A percentile compares a stretch with the other conserved stretches of the same genome.
Evolutionary conservation across 2,888 invertebrate species (phyloP).

Genomic region (Sinelater perroti): DNA sequence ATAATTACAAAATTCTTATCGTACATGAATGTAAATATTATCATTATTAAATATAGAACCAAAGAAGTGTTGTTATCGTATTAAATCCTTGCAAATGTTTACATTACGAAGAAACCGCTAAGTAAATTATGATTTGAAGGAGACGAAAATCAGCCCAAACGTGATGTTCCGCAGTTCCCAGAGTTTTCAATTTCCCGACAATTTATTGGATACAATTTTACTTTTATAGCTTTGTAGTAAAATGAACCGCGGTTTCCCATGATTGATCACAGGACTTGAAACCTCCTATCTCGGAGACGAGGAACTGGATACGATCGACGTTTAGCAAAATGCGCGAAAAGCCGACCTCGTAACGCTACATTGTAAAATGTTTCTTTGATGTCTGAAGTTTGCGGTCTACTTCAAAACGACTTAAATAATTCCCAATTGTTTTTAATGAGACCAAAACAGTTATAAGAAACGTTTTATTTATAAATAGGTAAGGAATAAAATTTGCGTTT

Average conservation of each 20-base stretch:
- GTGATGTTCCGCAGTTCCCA: slow-evolving; percentile 34
- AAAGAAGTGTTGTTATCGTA: background rate
- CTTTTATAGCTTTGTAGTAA: slow-evolving; percentile 37
- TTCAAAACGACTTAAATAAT: no score
- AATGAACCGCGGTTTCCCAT: slow-evolving; percentile 32
- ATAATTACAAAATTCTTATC: no score
- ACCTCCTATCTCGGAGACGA: slow-evolving; percentile 14
- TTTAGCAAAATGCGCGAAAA: slow-evolving; percentile 17
- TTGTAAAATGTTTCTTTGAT: no score
- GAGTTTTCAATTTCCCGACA: slow-evolving; percentile 37
- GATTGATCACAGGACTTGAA: slow-evolving; percentile 29
- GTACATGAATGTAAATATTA: no score
- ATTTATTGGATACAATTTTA: slow-evolving; percentile 42
- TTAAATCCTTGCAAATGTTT: no score
- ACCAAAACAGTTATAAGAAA: no score
- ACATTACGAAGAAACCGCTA: slow-evolving; percentile 31
- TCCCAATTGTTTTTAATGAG: no score
- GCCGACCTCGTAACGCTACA: background rate
- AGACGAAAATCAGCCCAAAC: slow-evolving; percentile 34
- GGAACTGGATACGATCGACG: slow-evolving; percentile 18
- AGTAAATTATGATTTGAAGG: slow-evolving; percentile 40
- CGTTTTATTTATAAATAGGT: no score
- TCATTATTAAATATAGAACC: background rate
- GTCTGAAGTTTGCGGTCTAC: no score
- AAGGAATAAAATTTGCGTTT: no score